phyloP scores from a whole-genome alignment of 2,797 vertebrate genomes.

The Pipistrellus pygmaeus region DNA sequence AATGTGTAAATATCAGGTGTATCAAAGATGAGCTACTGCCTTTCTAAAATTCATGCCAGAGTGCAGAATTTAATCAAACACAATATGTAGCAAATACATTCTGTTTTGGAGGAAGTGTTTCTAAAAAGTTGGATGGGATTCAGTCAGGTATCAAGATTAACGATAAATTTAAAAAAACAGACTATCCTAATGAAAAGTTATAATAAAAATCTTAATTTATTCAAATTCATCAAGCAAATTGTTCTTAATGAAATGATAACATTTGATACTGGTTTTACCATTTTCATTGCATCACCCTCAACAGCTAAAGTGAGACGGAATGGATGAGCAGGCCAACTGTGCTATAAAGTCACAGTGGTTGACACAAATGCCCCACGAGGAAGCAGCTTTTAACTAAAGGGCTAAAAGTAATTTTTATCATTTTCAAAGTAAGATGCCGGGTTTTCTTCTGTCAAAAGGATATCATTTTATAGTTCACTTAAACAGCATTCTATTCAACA shows the following conservation, averaged over 20 bases:
- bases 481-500: conserved; percentile 65
- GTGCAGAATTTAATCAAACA: conserved; percentile 56
- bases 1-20: conserved; percentile 58
- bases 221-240: conserved; percentile 76
- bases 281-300: conserved; percentile 29
- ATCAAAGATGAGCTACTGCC: conserved; percentile 9
- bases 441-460: conserved; percentile 72
- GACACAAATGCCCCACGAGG: conserved; percentile 11
- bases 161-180: conserved; percentile 38
- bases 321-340: background rate
- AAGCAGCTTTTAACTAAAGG: conserved; percentile 2
- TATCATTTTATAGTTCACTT: conserved; percentile 74
- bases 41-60: conserved; percentile 38
- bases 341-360: background rate
- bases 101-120: conserved; percentile 43
- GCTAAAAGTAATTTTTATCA: conserved; percentile 59
- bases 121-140: conserved; percentile 19
- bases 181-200: conserved; percentile 66
- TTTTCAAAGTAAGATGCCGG: conserved; percentile 63
- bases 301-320: background rate
- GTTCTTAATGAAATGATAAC: conserved; percentile 60
- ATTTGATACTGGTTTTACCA: conserved; percentile 33
- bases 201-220: conserved; percentile 73
- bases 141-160: conserved; percentile 39
- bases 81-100: conserved; percentile 45